These are phyloP conservation scores for Hippocampus barbouri DNA, from an alignment of 2,113 vertebrate species.

Conservation along the genomic window DNA sequence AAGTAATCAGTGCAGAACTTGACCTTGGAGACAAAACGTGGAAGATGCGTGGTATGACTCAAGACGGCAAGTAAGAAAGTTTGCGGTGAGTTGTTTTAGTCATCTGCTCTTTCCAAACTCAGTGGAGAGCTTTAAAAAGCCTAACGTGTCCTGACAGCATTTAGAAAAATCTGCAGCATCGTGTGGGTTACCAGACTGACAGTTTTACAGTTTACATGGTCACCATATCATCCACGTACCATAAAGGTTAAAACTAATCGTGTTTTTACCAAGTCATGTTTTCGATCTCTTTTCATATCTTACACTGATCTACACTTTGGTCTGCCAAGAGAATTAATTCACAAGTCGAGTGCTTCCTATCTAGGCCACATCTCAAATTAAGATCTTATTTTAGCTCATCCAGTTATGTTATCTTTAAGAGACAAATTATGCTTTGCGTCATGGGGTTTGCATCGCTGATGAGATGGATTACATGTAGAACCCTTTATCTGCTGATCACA, in stretches of 20 bases:
- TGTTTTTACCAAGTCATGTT: not conserved
- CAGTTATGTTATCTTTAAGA: constrained; percentile 46
- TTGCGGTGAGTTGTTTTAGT: not conserved
- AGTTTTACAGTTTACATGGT: not conserved
- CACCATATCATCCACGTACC: not conserved
- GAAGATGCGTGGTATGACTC: not conserved
- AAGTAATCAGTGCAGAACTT: not conserved
- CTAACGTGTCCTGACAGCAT: not conserved
- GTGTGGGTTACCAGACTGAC: not conserved
- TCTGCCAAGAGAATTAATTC: constrained; percentile 25
- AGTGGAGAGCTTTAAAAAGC: not conserved
- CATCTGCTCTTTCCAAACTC: not conserved
- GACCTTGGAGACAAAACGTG: not conserved
- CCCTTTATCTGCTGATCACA: constrained; percentile 40
- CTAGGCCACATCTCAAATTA: constrained; percentile 52
- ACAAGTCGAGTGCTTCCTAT: constrained; percentile 2
- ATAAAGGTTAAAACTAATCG: not conserved
- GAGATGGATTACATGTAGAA: constrained; percentile 40
- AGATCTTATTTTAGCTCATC: constrained; percentile 46
- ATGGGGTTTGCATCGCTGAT: constrained; percentile 49
- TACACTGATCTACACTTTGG: not conserved
- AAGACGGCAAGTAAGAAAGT: not conserved
- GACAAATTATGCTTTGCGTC: constrained; percentile 58
- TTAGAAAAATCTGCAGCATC: not conserved
- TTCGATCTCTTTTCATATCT: not conserved